Evolutionary conservation across 2,888 invertebrate species (phyloP).

Genomic region (Palloptera scutellata): DNA sequence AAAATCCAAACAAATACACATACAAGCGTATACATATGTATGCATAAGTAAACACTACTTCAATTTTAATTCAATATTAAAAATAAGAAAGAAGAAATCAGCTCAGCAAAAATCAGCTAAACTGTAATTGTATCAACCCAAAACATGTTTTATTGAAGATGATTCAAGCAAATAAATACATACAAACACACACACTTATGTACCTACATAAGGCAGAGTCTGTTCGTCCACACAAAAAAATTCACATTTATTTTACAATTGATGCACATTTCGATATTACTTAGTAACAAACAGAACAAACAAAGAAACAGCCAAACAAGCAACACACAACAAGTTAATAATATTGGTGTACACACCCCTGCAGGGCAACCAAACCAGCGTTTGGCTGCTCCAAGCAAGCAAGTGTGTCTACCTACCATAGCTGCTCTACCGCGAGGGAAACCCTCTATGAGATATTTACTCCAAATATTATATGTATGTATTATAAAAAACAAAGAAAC

Average conservation of each 20-base stretch:
- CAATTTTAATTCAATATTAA: neutral
- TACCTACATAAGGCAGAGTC: no score
- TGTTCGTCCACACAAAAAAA: neutral
- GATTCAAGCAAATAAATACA: neutral
- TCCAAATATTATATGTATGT: no score
- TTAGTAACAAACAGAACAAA: slow-evolving; percentile 11
- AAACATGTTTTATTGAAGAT: slow-evolving; percentile 31
- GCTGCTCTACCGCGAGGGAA: no score
- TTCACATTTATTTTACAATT: slow-evolving; percentile 15
- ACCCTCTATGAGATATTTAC: no score
- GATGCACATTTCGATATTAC: slow-evolving; percentile 25
- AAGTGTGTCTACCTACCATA: no score
- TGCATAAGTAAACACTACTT: neutral
- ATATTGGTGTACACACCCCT: neutral
- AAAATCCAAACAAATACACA: slow-evolving; percentile 39
- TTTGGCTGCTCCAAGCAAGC: no score
- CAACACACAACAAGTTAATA: slow-evolving; percentile 4
- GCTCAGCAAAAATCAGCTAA: neutral
- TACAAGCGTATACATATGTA: neutral
- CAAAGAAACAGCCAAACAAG: slow-evolving; percentile 2
- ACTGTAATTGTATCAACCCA: slow-evolving; percentile 23
- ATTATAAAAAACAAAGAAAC: no score
- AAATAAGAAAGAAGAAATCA: neutral
- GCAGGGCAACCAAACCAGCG: no score
- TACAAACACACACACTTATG: neutral